These are phyloP conservation scores for Drosophila anomalata DNA, from an alignment of 2,888 invertebrate genomes.

Conservation along the genomic window DNA sequence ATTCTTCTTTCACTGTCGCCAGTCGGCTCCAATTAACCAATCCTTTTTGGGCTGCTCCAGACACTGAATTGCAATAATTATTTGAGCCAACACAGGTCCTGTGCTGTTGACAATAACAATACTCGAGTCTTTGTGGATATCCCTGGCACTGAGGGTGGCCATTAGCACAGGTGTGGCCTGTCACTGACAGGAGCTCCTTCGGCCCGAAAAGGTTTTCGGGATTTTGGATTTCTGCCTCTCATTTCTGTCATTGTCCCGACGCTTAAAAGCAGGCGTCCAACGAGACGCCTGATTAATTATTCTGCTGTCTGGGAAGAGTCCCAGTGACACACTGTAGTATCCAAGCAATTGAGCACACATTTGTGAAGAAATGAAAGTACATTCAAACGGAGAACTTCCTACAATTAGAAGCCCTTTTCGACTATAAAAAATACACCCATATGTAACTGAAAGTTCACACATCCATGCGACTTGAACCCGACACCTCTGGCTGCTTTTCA, in stretches of 20 bases:
- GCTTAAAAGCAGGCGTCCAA: conserved; percentile 63
- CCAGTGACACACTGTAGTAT: conserved; percentile 22
- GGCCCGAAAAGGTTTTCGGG: conserved; percentile 26
- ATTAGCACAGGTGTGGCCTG: conserved; percentile 50
- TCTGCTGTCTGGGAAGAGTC: conserved; percentile 2
- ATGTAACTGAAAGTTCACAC: conserved; percentile 6
- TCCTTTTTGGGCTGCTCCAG: conserved; percentile 26
- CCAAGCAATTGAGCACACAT: conserved; percentile 29
- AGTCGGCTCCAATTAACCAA: conserved; percentile 40
- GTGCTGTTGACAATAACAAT: conserved; percentile 39
- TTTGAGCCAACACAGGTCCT: conserved; percentile 66
- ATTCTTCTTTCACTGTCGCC: conserved; percentile 51
- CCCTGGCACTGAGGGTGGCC: conserved; percentile 13
- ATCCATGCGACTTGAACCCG: conserved; percentile 20
- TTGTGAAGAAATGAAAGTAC: conserved; percentile 28
- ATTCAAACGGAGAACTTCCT: conserved; percentile 48
- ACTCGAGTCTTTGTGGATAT: conserved; percentile 28
- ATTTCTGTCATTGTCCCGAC: conserved; percentile 44
- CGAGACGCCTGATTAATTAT: conserved; percentile 25
- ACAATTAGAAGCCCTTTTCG: conserved; percentile 31
- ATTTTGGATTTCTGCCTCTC: conserved; percentile 19
- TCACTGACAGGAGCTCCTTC: conserved; percentile 22
- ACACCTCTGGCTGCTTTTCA: conserved; percentile 32
- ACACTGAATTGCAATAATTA: conserved; percentile 51
- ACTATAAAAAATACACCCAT: conserved; percentile 1